Conservation (phyloP, 2,797 vertebrate species). For the Tiaroga cobitis region DNA sequence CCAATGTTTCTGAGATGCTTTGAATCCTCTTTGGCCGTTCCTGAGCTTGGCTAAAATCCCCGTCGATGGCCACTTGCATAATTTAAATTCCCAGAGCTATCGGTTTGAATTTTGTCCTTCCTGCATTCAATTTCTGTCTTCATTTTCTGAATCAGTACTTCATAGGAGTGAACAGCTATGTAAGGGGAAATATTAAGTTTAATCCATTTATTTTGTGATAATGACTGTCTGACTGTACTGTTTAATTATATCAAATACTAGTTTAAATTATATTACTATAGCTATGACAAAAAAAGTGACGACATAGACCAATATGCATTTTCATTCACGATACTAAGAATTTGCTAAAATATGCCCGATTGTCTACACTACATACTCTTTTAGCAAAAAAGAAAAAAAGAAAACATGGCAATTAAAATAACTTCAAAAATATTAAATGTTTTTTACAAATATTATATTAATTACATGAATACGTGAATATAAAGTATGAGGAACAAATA, state of each 20-base stretch:
- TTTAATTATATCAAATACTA: neutral
- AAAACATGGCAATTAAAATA: neutral
- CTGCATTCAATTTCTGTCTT: neutral
- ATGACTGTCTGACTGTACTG: neutral
- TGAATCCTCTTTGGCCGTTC: conserved; percentile 43
- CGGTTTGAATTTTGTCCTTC: conserved; percentile 1
- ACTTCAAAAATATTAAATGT: too few species aligned
- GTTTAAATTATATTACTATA: neutral
- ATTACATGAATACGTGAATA: too few species aligned
- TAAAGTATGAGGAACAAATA: too few species aligned
- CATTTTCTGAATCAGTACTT: neutral
- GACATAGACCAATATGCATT: neutral
- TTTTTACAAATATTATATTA: too few species aligned
- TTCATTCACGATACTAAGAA: neutral
- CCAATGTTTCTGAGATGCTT: conserved; percentile 41
- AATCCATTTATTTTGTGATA: neutral
- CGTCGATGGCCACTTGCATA: conserved; percentile 20
- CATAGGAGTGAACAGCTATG: neutral
- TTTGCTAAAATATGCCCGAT: neutral
- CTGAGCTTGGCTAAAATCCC: conserved; percentile 3
- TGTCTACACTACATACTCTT: neutral
- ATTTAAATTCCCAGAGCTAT: conserved; percentile 47
- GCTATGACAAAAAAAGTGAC: neutral
- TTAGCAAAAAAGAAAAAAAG: neutral
- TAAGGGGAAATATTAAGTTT: neutral